Conservation (phyloP, 1,140 invertebrate genomes). For the Drosophila azteca region DNA sequence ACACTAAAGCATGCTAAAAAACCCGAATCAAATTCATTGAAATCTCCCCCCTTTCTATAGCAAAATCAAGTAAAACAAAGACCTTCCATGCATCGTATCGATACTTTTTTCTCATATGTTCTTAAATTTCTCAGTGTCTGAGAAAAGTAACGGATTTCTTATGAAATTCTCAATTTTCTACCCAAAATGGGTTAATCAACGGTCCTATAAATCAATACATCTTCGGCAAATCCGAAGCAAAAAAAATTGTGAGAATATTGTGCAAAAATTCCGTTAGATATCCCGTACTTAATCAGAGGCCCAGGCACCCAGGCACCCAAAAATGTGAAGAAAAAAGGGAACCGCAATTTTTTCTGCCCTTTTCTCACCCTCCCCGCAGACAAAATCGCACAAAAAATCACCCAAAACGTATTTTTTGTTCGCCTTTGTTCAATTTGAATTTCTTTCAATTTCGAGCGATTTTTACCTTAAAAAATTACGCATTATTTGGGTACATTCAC, state of each 20-base stretch:
- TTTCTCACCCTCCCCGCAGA: constrained; percentile 43
- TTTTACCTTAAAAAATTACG: constrained; percentile 77
- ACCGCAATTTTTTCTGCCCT: constrained; percentile 40
- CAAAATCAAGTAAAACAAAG: no score
- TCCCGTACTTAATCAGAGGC: constrained; percentile 61
- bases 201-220: constrained; percentile 25
- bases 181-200: constrained; percentile 44
- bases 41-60: no score
- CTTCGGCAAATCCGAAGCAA: not conserved
- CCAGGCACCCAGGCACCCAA: constrained; percentile 43
- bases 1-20: no score
- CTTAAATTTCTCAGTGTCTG: no score
- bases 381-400: constrained; percentile 62
- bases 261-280: constrained; percentile 70
- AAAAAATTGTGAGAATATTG: constrained; percentile 69
- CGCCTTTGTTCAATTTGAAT: constrained; percentile 58
- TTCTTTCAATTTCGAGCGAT: constrained; percentile 48
- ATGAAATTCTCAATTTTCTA: not conserved
- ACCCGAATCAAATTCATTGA: no score
- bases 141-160: constrained; percentile 27
- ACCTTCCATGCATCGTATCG: no score
- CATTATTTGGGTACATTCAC: constrained; percentile 63
- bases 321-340: constrained; percentile 38
- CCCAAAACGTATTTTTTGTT: constrained; percentile 43
- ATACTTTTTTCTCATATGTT: no score